Evolutionary conservation across 2,888 invertebrate species (phyloP).

Genomic region (Ectemnius continuus): DNA sequence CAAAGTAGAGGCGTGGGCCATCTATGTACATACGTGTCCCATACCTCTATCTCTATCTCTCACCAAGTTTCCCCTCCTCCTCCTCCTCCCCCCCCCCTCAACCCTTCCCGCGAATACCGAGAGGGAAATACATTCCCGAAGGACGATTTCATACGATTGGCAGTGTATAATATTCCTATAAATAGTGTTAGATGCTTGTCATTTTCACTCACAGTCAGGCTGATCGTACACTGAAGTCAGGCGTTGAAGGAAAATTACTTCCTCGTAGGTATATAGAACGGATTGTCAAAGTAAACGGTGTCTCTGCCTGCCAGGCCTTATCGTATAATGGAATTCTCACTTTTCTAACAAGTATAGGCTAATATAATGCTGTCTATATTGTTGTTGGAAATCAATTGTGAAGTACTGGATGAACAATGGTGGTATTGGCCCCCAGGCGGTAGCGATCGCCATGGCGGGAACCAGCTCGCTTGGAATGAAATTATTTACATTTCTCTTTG

Average conservation of each 20-base stretch:
- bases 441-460: constrained; percentile 21
- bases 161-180: constrained; percentile 37
- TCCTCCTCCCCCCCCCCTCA: too few species aligned
- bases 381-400: constrained; percentile 22
- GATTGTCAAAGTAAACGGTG: constrained; percentile 56
- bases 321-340: constrained; percentile 32
- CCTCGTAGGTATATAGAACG: constrained; percentile 37
- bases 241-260: constrained; percentile 6
- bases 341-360: constrained; percentile 27
- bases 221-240: background rate
- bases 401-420: constrained; percentile 39
- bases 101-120: background rate
- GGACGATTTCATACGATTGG: constrained; percentile 36
- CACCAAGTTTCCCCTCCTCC: too few species aligned
- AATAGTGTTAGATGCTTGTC: constrained; percentile 11
- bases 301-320: constrained; percentile 28
- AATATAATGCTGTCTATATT: constrained; percentile 7
- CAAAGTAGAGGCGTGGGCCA: too few species aligned
- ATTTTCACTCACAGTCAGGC: background rate
- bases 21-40: too few species aligned
- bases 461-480: constrained; percentile 23
- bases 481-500: constrained; percentile 11
- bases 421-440: constrained; percentile 33
- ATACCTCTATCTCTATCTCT: too few species aligned
- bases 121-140: constrained; percentile 22